Percentiles rank a stretch among this genome's conserved stretches.
phyloP scores from a whole-genome alignment of 2,888 invertebrate species.

The Kuschelorhynchus macadamiae region DNA sequence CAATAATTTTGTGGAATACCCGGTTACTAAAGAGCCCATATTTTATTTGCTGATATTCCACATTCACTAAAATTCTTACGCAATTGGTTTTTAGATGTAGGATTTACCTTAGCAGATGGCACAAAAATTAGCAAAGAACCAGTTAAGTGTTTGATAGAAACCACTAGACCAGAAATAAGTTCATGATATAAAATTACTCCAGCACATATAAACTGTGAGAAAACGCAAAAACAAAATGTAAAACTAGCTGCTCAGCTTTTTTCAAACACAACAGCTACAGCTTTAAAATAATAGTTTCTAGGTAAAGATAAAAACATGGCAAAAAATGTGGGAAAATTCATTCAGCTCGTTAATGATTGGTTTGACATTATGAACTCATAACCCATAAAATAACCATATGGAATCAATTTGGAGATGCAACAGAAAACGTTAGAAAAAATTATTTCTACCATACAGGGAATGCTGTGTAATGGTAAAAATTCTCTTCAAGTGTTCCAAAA shows the following conservation, averaged over 20 bases:
- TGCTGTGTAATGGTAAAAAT: conserved; percentile 20
- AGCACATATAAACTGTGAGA: conserved; percentile 28
- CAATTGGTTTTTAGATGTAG: conserved; percentile 50
- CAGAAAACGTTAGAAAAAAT: conserved; percentile 49
- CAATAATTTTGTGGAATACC: conserved; percentile 24
- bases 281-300: conserved; percentile 46
- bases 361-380: conserved; percentile 56
- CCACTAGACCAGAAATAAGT: conserved; percentile 4
- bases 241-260: conserved; percentile 54
- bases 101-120: conserved; percentile 51
- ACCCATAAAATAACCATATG: conserved; percentile 49
- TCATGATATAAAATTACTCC: conserved; percentile 18
- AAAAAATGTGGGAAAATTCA: conserved; percentile 51
- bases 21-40: conserved; percentile 38
- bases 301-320: conserved; percentile 41
- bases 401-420: conserved; percentile 36
- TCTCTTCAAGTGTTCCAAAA: conserved; percentile 17
- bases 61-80: conserved; percentile 42
- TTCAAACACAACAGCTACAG: conserved; percentile 54
- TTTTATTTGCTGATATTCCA: conserved; percentile 51
- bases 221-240: conserved; percentile 52
- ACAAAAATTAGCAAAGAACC: conserved; percentile 43
- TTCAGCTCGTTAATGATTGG: conserved; percentile 55
- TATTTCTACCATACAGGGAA: neutral
- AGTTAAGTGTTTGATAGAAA: conserved; percentile 38